phyloP scores from a whole-genome alignment of 1,140 invertebrate species.

The Ooceraea biroi region DNA sequence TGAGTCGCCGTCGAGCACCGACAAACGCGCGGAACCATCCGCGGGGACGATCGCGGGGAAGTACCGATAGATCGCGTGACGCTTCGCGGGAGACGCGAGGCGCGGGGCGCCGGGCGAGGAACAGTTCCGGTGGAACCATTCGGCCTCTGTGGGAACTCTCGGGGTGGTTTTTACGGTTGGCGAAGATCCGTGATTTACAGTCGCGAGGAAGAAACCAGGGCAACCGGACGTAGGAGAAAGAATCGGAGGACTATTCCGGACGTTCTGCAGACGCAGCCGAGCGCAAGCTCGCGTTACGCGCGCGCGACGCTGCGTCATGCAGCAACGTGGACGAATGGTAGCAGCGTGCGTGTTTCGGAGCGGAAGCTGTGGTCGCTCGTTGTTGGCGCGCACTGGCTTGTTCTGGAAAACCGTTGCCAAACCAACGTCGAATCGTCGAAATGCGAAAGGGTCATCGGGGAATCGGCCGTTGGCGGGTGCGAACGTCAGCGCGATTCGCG shows the following conservation, averaged over 20 bases:
- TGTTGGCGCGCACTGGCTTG: not conserved
- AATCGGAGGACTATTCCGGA: constrained; percentile 4
- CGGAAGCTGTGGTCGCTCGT: constrained; percentile 43
- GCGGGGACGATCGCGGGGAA: constrained; percentile 35
- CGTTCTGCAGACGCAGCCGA: not conserved
- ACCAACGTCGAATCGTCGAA: constrained; percentile 6
- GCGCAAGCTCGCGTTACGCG: not conserved
- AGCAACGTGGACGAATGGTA: not conserved
- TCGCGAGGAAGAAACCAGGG: not conserved
- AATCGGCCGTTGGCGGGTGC: constrained; percentile 64
- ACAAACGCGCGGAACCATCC: constrained; percentile 13
- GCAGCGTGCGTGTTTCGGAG: constrained; percentile 44
- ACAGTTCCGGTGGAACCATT: not conserved
- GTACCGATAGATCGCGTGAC: constrained; percentile 56
- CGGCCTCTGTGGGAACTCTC: constrained; percentile 34
- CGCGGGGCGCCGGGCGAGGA: not conserved
- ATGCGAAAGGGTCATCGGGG: constrained; percentile 27
- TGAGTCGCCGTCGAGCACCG: constrained; percentile 13
- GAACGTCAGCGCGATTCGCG: constrained; percentile 73
- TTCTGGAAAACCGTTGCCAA: constrained; percentile 28
- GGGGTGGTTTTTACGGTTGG: constrained; percentile 42
- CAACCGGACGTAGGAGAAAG: constrained; percentile 2
- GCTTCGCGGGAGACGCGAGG: constrained; percentile 18
- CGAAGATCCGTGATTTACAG: constrained; percentile 48
- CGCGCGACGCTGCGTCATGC: not conserved